Conservation (phyloP, 2,113 vertebrate species). For the Seriola aureovittata region DNA sequence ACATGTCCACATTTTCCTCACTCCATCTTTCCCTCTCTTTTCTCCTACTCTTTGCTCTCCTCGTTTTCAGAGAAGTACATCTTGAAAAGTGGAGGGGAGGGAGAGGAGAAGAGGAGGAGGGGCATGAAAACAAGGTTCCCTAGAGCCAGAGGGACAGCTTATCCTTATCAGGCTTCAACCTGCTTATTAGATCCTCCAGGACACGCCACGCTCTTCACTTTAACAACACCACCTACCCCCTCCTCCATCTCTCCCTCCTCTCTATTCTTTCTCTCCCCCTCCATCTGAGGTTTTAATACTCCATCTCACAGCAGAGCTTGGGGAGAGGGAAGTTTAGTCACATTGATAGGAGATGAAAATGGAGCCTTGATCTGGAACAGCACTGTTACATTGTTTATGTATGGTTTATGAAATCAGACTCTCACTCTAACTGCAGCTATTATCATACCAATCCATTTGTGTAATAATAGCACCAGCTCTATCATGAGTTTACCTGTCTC, state of each 20-base stretch:
- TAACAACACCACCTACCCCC: slow-evolving; percentile 74
- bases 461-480: slow-evolving; percentile 13
- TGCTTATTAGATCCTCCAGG: slow-evolving; percentile 86
- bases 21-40: slow-evolving; percentile 44
- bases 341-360: slow-evolving; percentile 62
- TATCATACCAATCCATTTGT: slow-evolving; percentile 37
- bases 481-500: slow-evolving; percentile 4
- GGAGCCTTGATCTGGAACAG: slow-evolving; percentile 47
- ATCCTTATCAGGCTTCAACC: slow-evolving; percentile 86
- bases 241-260: slow-evolving; percentile 50
- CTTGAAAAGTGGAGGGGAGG: slow-evolving; percentile 54
- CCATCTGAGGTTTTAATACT: slow-evolving; percentile 63
- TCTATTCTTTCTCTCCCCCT: slow-evolving; percentile 54
- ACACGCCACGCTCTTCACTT: slow-evolving; percentile 77
- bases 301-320: slow-evolving; percentile 52
- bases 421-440: slow-evolving; percentile 28
- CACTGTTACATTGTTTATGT: slow-evolving; percentile 51
- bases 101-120: slow-evolving; percentile 32
- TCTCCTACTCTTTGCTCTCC: slow-evolving; percentile 40
- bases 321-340: slow-evolving; percentile 49
- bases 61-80: slow-evolving; percentile 67
- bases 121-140: slow-evolving; percentile 75
- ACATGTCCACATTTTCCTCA: slow-evolving; percentile 2
- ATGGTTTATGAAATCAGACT: slow-evolving; percentile 53
- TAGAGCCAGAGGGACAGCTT: slow-evolving; percentile 84